A percentile compares a stretch with the other conserved stretches of the same genome.
These are phyloP conservation scores for Kryptopterus vitreolus DNA, from an alignment of 2,797 vertebrate genomes.

Conservation along the genomic window DNA sequence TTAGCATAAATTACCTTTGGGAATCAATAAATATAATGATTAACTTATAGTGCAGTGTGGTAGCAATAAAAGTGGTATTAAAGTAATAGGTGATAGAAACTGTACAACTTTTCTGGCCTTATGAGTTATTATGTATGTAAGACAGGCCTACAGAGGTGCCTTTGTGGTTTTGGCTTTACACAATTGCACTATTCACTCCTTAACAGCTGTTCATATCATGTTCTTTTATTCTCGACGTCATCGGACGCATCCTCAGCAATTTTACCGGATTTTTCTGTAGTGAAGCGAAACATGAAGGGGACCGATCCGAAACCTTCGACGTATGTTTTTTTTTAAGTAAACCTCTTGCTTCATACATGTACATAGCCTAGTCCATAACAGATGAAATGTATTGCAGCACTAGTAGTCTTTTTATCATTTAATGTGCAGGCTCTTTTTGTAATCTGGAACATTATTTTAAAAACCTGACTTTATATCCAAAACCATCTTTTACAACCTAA, in stretches of 20 bases:
- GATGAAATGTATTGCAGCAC: background rate
- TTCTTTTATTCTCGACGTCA: background rate
- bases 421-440: background rate
- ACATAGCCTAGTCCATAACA: background rate
- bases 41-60: background rate
- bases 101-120: background rate
- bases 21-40: background rate
- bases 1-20: background rate
- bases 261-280: background rate
- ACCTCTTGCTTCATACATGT: background rate
- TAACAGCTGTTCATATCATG: background rate
- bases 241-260: background rate
- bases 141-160: background rate
- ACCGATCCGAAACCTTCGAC: background rate
- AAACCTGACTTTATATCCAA: background rate
- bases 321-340: too few relatives aligned
- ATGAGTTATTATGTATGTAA: slow-evolving; percentile 14
- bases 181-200: background rate
- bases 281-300: background rate
- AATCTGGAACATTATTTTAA: background rate
- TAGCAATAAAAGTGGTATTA: slow-evolving; percentile 9
- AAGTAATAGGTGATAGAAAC: background rate
- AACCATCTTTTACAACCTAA: background rate
- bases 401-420: background rate
- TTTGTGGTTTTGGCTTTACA: background rate